Percentiles rank a stretch among this genome's conserved stretches.
Conservation (phyloP, 2,888 invertebrate genomes). For the Drosophila borborema region DNA sequence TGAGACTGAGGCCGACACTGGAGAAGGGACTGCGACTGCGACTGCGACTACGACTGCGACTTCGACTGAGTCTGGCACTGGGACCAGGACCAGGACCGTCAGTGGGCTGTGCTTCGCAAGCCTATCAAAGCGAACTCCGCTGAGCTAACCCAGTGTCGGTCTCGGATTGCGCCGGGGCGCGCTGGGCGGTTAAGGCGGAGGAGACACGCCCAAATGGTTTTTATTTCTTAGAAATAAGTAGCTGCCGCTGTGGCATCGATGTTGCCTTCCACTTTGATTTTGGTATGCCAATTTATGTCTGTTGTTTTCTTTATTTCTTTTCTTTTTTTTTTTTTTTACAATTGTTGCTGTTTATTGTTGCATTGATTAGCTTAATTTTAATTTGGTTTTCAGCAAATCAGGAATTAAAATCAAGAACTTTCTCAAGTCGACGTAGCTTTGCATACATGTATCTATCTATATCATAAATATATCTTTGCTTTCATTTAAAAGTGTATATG, state of each 20-base stretch:
- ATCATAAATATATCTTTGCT: neutral
- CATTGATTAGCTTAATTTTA: conserved; percentile 29
- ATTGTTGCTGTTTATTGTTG: conserved; percentile 14
- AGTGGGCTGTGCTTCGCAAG: conserved; percentile 21
- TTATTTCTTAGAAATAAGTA: conserved; percentile 76
- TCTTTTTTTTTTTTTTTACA: neutral
- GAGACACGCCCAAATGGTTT: conserved; percentile 73
- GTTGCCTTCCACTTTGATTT: conserved; percentile 34
- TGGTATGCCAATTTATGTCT: conserved; percentile 48
- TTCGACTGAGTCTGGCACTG: neutral
- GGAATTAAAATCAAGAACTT: neutral
- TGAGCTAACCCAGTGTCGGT: conserved; percentile 31
- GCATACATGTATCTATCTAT: neutral
- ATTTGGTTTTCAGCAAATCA: conserved; percentile 4
- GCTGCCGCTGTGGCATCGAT: conserved; percentile 40
- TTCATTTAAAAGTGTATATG: neutral
- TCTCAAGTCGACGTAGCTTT: neutral
- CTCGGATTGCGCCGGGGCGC: conserved; percentile 22
- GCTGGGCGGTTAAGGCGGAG: conserved; percentile 37
- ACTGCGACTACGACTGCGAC: neutral
- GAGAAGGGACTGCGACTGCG: conserved; percentile 1
- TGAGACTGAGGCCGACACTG: neutral
- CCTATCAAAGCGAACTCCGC: conserved; percentile 57
- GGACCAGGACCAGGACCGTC: conserved; percentile 8
- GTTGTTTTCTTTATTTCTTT: conserved; percentile 14